Conservation (phyloP, 2,113 vertebrate genomes). For the Nibea albiflora region DNA sequence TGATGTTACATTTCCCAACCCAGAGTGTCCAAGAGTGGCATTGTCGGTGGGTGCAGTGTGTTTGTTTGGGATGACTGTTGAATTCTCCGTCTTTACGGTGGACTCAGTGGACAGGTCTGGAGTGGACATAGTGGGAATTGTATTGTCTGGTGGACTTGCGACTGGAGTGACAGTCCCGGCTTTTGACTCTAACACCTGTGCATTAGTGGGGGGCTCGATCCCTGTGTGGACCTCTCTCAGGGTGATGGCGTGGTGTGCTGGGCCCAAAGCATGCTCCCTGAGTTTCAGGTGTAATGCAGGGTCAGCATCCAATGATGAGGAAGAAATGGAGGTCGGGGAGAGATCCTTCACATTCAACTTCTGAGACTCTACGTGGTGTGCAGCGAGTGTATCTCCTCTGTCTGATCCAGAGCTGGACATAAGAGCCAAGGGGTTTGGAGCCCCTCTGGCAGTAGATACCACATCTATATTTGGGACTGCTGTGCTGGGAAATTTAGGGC, state of each 20-base stretch:
- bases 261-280: constrained; percentile 69
- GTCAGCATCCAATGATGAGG: constrained; percentile 23
- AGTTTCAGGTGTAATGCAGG: constrained; percentile 71
- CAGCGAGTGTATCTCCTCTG: constrained; percentile 76
- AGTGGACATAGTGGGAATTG: constrained; percentile 49
- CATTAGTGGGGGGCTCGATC: constrained; percentile 71
- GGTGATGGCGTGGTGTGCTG: constrained; percentile 75
- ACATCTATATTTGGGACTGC: constrained; percentile 48
- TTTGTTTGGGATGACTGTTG: constrained; percentile 33
- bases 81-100: background rate
- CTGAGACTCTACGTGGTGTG: constrained; percentile 67
- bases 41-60: constrained; percentile 57
- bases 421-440: constrained; percentile 26
- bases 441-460: constrained; percentile 30
- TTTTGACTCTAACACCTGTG: constrained; percentile 48
- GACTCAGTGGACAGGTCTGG: constrained; percentile 80
- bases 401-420: constrained; percentile 41
- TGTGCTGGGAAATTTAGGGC: constrained; percentile 39
- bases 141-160: constrained; percentile 27
- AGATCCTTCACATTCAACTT: constrained; percentile 64
- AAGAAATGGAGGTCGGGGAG: background rate
- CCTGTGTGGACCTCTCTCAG: constrained; percentile 72
- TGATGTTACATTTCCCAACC: constrained; percentile 64
- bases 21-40: constrained; percentile 25
- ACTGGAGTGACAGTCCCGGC: constrained; percentile 6